phyloP scores from a whole-genome alignment of 2,888 invertebrate species.

The Campoplex capitator region DNA sequence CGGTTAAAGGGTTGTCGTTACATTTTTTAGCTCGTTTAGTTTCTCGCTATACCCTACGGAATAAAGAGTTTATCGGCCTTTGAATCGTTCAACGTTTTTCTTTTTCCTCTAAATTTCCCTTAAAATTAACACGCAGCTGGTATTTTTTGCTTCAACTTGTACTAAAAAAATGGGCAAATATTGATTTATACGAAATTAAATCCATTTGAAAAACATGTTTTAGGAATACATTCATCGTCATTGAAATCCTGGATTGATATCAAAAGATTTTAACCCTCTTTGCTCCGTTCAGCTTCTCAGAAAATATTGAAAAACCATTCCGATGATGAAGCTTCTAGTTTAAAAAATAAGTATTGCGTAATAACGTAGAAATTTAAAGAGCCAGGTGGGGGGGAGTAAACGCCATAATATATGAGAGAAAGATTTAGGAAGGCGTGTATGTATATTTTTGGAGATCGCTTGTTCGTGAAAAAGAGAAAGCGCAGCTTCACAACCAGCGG shows the following conservation, averaged over 20 bases:
- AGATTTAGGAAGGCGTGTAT: not conserved
- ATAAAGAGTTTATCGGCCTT: conserved; percentile 57
- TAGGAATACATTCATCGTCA: not conserved
- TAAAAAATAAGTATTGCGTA: not conserved
- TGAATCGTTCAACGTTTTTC: conserved; percentile 44
- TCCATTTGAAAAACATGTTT: not conserved
- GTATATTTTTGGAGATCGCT: conserved; percentile 66
- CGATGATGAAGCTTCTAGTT: too few relatives aligned
- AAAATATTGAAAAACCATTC: not conserved
- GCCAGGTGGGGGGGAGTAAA: not conserved
- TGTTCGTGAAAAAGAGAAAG: conserved; percentile 65
- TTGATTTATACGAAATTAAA: not conserved
- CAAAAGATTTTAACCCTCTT: too few relatives aligned
- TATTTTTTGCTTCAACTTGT: too few relatives aligned
- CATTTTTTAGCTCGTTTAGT: conserved; percentile 62
- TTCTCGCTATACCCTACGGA: conserved; percentile 55
- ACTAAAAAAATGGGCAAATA: not conserved
- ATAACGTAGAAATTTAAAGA: not conserved
- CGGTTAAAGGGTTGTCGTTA: conserved; percentile 65
- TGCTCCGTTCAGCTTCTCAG: not conserved
- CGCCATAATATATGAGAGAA: not conserved
- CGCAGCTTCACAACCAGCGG: conserved; percentile 57
- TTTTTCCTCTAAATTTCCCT: not conserved
- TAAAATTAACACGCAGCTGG: not conserved
- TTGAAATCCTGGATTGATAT: too few relatives aligned